Evolutionary conservation across 2,888 invertebrate genomes (phyloP), one percentile per base, ranked within the genome.

Genomic region (Xanthorhoe spadicearia): DNA sequence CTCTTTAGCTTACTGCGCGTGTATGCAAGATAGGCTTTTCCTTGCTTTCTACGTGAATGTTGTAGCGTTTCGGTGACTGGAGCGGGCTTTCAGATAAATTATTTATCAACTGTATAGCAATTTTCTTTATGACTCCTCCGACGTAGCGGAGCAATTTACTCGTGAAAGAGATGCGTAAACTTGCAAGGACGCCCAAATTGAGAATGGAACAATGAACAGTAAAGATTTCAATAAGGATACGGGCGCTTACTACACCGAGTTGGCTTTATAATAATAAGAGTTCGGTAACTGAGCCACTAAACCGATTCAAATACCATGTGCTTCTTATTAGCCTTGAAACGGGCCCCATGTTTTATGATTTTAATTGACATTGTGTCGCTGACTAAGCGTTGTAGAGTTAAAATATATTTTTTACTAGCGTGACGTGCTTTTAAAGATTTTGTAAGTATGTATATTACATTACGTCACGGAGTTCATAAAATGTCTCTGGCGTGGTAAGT

Each of bases 31-130:
- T 7, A 48, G 48, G n/a, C n/a, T n/a, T 48, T 2, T 17, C 1
- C 15, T 15, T 2, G 60, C 32, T 64, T 64, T 56, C 53, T 43
- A 10, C 23, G 13, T 28, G 35, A 51, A 46, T 28, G 13, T 51
- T 88, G 90, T 88, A 84, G 82, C 88, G 89, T 90, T 89, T 89
- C 89, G 90, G 92, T 92, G 92, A 93, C 92, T 92, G 90, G 91
- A 86, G 89, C 88, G 88, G 89, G 90, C 92, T 92, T 89, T 91
- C 89, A 92, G 90, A 93, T 93, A 92, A 92, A 93, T 93, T 92
- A 93, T 93, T 93, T 93, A 93, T 92, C 92, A 93, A 93, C 92
- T 92, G 92, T 92, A 92, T 92, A 90, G 92, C 93, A 93, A 93
- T 93, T 93, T 93, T 92, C 93, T 93, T 93, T 93, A 93, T 91